phyloP scores from a whole-genome alignment of 2,113 vertebrate species.

The Scortum barcoo region DNA sequence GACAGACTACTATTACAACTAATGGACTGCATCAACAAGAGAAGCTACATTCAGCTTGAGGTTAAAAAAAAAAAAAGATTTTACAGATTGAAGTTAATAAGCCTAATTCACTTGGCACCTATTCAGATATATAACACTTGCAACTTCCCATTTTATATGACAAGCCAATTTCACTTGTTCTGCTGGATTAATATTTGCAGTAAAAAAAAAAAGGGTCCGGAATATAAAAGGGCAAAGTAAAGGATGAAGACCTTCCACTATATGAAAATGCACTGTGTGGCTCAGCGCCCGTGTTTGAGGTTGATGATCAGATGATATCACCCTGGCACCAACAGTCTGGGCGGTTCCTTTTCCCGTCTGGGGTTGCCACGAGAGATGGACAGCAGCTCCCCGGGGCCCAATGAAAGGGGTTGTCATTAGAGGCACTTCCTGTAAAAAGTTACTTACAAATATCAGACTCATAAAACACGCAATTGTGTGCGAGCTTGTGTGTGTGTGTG shows the following conservation, averaged over 20 bases:
- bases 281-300: slow-evolving; percentile 76
- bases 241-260: slow-evolving; percentile 69
- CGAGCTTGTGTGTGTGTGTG: slow-evolving; percentile 4
- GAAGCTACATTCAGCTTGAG: slow-evolving; percentile 41
- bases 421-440: slow-evolving; percentile 78
- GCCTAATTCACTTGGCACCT: slow-evolving; percentile 59
- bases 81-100: slow-evolving; percentile 66
- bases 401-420: slow-evolving; percentile 69
- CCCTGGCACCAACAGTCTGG: slow-evolving; percentile 68
- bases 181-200: slow-evolving; percentile 74
- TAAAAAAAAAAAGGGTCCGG: slow-evolving; percentile 9
- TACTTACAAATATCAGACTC: slow-evolving; percentile 71
- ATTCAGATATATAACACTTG: slow-evolving; percentile 45
- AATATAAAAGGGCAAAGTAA: slow-evolving; percentile 59
- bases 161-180: slow-evolving; percentile 74
- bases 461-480: slow-evolving; percentile 49
- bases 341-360: slow-evolving; percentile 73
- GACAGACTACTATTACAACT: slow-evolving; percentile 69
- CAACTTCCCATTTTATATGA: slow-evolving; percentile 76
- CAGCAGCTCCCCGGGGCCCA: slow-evolving; percentile 71
- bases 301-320: slow-evolving; percentile 84
- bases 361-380: slow-evolving; percentile 73
- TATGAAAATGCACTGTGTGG: slow-evolving; percentile 83
- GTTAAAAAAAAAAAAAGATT: slow-evolving; percentile 34
- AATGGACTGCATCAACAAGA: slow-evolving; percentile 71